Conservation (phyloP, 2,888 invertebrate species). For the Drosophila paracracens region DNA sequence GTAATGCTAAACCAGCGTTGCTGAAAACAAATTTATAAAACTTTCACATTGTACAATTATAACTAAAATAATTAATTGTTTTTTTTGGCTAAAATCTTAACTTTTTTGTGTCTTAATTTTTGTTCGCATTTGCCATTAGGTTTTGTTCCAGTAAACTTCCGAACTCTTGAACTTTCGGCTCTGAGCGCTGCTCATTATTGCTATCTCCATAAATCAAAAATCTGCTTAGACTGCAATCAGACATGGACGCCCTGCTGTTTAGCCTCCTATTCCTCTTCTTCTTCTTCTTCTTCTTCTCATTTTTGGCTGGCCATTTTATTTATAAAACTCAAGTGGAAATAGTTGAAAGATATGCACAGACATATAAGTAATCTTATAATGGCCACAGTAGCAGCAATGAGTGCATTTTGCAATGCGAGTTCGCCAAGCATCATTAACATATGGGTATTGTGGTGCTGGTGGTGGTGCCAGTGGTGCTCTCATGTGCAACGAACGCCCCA, state of each 20-base stretch:
- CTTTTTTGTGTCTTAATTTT: background rate
- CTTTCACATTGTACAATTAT: background rate
- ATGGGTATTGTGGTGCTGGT: constrained; percentile 27
- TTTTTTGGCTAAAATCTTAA: background rate
- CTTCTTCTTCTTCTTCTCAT: background rate
- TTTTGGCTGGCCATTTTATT: constrained; percentile 45
- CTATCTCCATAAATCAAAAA: constrained; percentile 34
- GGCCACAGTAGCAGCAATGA: constrained; percentile 21
- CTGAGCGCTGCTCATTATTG: constrained; percentile 15
- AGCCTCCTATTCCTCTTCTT: background rate
- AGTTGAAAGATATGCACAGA: constrained; percentile 35
- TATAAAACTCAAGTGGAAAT: constrained; percentile 67
- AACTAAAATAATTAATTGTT: background rate
- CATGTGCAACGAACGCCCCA: constrained; percentile 41
- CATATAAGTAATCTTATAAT: constrained; percentile 28
- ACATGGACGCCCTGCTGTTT: constrained; percentile 47
- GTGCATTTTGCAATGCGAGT: constrained; percentile 47
- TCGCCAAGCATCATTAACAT: constrained; percentile 60
- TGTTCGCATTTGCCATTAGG: constrained; percentile 13
- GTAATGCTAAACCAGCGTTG: background rate
- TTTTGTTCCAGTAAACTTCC: constrained; percentile 54
- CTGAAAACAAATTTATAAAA: background rate
- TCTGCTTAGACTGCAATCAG: constrained; percentile 41
- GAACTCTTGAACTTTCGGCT: constrained; percentile 48
- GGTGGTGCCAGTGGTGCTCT: constrained; percentile 26